Conservation (phyloP, 2,113 vertebrate genomes). For the Cyrtonyx montezumae region DNA sequence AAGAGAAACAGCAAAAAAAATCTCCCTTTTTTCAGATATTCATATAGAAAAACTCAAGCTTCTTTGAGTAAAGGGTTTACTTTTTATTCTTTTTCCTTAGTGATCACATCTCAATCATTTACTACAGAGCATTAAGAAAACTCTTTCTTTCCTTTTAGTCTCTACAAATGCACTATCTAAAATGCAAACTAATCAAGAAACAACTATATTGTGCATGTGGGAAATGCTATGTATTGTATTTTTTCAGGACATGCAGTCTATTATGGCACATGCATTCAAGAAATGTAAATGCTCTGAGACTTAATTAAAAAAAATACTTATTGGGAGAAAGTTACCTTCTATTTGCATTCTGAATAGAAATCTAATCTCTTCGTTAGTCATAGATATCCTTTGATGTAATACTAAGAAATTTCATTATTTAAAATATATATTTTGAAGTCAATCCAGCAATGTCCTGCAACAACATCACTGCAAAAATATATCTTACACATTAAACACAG, state of each 20-base stretch:
- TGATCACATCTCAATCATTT: neutral
- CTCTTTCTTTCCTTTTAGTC: neutral
- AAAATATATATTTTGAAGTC: neutral
- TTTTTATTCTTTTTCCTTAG: neutral
- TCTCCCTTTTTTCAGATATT: neutral
- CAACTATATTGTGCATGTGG: neutral
- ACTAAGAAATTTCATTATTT: neutral
- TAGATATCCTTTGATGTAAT: neutral
- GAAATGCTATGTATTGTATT: neutral
- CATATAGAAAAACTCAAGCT: neutral
- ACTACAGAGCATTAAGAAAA: neutral
- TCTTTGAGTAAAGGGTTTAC: neutral
- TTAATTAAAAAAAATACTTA: conserved; percentile 32
- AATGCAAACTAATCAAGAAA: neutral
- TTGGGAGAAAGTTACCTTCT: neutral
- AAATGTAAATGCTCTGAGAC: neutral
- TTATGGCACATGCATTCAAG: neutral
- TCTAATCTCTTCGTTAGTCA: conserved; percentile 38
- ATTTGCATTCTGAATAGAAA: neutral
- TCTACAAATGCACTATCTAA: neutral
- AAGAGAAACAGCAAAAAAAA: neutral
- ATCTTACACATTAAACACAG: neutral
- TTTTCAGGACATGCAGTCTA: neutral
- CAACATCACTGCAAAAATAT: neutral
- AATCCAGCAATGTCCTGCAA: neutral